Evolutionary conservation across 2,797 vertebrate species (phyloP).

Genomic region (Micrastur ruficollis): DNA sequence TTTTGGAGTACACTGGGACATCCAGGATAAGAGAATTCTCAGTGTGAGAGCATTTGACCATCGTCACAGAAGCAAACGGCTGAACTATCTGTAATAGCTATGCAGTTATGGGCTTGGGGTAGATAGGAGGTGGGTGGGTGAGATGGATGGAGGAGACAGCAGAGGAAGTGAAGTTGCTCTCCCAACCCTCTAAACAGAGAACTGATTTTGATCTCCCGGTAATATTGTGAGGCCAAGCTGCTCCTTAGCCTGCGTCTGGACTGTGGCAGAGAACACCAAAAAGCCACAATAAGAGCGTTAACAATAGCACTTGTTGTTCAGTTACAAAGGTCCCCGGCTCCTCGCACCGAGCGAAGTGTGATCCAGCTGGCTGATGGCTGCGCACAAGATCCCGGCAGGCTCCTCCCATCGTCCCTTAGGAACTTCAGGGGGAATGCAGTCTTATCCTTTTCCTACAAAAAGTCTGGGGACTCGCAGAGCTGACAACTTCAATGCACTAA

Average conservation of each 20-base stretch:
- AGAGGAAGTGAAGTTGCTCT: background rate
- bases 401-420: background rate
- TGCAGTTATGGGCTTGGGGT: background rate
- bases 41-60: background rate
- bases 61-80: no score
- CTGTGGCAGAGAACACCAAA: background rate
- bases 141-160: background rate
- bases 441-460: background rate
- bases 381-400: background rate
- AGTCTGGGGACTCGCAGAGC: background rate
- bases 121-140: background rate
- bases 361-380: background rate
- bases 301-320: background rate
- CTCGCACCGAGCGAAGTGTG: rapidly evolving
- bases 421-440: rapidly evolving
- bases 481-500: background rate
- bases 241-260: background rate
- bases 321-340: background rate
- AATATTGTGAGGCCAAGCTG: background rate
- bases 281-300: background rate
- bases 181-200: background rate
- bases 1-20: background rate
- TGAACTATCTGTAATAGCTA: background rate
- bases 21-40: background rate
- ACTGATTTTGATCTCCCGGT: background rate